These are phyloP conservation scores for Limenitis camilla DNA, from an alignment of 2,888 invertebrate genomes.

Conservation along the genomic window DNA sequence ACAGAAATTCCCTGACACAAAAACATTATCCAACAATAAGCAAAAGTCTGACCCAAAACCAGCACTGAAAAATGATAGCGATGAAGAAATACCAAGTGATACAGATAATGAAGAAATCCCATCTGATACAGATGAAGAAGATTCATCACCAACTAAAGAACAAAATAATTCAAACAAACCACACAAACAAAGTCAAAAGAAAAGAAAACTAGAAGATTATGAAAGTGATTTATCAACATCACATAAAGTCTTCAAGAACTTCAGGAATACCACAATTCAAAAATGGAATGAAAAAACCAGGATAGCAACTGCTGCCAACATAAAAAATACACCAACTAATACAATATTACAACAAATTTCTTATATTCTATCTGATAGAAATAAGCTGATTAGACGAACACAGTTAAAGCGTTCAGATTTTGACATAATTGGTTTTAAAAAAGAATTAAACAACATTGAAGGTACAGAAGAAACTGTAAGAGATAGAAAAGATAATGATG, in stretches of 20 bases:
- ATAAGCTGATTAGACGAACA: constrained; percentile 84
- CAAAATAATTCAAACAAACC: constrained; percentile 6
- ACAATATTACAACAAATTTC: constrained; percentile 88
- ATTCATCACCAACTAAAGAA: constrained; percentile 33
- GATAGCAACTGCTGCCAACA: constrained; percentile 77
- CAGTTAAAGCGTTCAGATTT: constrained; percentile 86
- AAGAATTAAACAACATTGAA: constrained; percentile 31
- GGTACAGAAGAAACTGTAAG: constrained; percentile 35
- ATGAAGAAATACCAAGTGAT: constrained; percentile 65
- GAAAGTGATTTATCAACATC: constrained; percentile 71
- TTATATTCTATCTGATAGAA: constrained; percentile 84
- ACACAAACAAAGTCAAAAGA: constrained; percentile 39
- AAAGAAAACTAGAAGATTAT: constrained; percentile 75
- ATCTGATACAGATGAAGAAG: constrained; percentile 72
- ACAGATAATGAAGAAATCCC: constrained; percentile 79
- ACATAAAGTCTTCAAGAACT: constrained; percentile 77
- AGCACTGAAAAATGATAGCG: constrained; percentile 41
- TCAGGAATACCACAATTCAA: constrained; percentile 86
- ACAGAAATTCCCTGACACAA: constrained; percentile 81
- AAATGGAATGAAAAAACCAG: constrained; percentile 97
- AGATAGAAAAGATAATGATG: constrained; percentile 65
- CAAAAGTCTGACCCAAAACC: constrained; percentile 21
- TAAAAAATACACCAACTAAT: constrained; percentile 76
- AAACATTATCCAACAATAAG: constrained; percentile 55
- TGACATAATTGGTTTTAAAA: constrained; percentile 77